Evolutionary conservation across 2,797 vertebrate genomes (phyloP).

Genomic region (Tolypeutes matacus): DNA sequence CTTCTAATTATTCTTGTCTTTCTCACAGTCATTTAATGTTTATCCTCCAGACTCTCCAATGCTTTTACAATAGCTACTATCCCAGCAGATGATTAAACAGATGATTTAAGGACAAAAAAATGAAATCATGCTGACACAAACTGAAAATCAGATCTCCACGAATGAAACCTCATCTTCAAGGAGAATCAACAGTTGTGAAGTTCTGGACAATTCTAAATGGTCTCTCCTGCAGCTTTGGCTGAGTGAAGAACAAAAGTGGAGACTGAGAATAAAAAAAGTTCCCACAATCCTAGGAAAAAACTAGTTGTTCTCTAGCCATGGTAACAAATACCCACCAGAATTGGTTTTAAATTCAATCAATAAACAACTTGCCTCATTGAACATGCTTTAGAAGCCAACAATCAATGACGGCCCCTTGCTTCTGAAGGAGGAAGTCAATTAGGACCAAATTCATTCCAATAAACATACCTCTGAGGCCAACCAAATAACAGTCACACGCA

Average conservation of each 20-base stretch:
- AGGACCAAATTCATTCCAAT: neutral
- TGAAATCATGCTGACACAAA: no score
- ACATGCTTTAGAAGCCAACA: neutral
- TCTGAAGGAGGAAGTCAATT: constrained; percentile 15
- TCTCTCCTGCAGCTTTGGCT: neutral
- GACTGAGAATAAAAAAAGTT: neutral
- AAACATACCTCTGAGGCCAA: neutral
- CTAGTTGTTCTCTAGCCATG: neutral
- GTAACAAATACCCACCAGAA: neutral
- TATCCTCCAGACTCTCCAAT: constrained; percentile 19
- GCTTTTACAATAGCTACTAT: neutral
- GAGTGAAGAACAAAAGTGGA: neutral
- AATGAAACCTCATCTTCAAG: neutral
- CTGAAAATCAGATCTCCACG: neutral
- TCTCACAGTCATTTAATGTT: neutral
- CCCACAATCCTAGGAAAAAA: neutral
- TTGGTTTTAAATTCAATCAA: neutral
- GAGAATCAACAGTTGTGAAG: neutral
- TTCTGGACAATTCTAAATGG: neutral
- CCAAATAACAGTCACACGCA: neutral
- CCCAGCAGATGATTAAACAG: neutral
- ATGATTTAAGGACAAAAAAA: neutral
- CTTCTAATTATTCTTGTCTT: neutral
- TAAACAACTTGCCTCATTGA: neutral
- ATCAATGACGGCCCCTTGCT: neutral